These are phyloP conservation scores for Lasioglossum pauxillum DNA, from an alignment of 2,888 invertebrate genomes.

Conservation along the genomic window DNA sequence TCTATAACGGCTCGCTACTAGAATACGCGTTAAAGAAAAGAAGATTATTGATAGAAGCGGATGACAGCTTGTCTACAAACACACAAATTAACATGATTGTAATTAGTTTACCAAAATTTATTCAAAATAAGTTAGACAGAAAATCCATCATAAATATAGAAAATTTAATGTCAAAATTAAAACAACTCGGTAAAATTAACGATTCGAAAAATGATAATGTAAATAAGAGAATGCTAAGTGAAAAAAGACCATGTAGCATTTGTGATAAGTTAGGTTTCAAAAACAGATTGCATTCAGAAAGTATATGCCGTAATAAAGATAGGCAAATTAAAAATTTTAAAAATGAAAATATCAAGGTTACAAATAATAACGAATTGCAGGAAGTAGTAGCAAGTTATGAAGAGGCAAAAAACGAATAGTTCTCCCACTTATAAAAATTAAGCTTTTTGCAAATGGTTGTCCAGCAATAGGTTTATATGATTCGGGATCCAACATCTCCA, in stretches of 20 bases:
- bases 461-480: conserved; percentile 6
- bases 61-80: neutral
- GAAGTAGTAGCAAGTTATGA: neutral
- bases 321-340: neutral
- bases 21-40: neutral
- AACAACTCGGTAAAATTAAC: neutral
- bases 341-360: neutral
- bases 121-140: conserved; percentile 1
- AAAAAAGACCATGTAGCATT: conserved; percentile 2
- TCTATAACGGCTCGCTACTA: neutral
- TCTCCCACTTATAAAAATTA: conserved; percentile 13
- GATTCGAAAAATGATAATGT: neutral
- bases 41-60: neutral
- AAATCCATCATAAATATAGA: neutral
- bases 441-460: neutral
- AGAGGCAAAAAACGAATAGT: conserved; percentile 20
- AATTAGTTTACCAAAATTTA: neutral
- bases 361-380: neutral
- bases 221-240: neutral
- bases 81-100: conserved; percentile 8
- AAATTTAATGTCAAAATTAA: conserved; percentile 11
- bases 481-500: conserved; percentile 10
- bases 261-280: neutral
- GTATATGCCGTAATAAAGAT: conserved; percentile 6
- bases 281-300: neutral